These are phyloP conservation scores for Lagorchestes hirsutus DNA, from an alignment of 2,797 vertebrate species.

Conservation along the genomic window DNA sequence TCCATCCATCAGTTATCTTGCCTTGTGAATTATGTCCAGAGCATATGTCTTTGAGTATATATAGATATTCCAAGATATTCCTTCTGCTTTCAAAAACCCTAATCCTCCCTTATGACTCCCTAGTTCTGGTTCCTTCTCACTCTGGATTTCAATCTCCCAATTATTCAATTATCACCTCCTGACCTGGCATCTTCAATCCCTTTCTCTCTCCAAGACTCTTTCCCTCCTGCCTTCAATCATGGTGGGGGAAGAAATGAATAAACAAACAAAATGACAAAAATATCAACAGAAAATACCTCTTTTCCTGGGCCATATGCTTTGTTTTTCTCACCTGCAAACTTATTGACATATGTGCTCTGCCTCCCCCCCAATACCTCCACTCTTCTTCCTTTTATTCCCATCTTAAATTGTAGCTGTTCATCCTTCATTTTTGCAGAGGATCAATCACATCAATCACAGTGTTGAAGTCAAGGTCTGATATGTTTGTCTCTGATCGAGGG, in stretches of 20 bases:
- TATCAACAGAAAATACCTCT: not conserved
- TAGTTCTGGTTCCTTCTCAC: not conserved
- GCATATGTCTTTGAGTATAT: too few relatives aligned
- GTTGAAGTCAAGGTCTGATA: too few relatives aligned
- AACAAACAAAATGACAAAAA: not conserved
- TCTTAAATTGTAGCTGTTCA: not conserved
- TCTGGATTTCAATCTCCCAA: not conserved
- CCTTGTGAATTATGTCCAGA: not conserved
- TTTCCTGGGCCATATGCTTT: not conserved
- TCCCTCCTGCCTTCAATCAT: not conserved
- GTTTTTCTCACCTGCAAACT: not conserved
- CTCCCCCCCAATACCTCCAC: not conserved
- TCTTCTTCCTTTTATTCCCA: not conserved
- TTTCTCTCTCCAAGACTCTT: not conserved
- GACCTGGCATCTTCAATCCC: not conserved
- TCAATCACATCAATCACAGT: too few relatives aligned
- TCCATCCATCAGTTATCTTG: not conserved
- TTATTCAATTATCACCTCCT: not conserved
- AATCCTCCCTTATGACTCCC: too few relatives aligned
- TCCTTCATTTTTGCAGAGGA: too few relatives aligned
- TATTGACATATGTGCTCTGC: not conserved
- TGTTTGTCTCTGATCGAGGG: too few relatives aligned
- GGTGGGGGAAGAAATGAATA: not conserved
- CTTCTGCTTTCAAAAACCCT: not conserved
- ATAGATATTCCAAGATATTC: not conserved